Percentiles rank a stretch among this genome's conserved stretches.
Evolutionary conservation across 2,113 vertebrate genomes (phyloP).

Genomic region (Toxotes chatareus): DNA sequence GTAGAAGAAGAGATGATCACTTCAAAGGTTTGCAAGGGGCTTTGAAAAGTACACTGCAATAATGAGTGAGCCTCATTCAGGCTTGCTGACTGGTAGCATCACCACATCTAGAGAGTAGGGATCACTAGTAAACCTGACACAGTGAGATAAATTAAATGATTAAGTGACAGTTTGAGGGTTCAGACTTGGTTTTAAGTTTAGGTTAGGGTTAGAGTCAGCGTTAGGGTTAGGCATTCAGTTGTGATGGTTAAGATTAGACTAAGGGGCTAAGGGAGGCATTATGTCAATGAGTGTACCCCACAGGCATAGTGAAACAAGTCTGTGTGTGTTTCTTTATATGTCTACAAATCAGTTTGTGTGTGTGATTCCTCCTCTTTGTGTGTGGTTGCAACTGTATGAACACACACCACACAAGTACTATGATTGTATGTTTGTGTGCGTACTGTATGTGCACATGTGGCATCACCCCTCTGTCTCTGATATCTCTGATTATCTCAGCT

Average conservation of each 20-base stretch:
- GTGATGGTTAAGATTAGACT: too few relatives aligned
- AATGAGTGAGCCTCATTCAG: slow-evolving; percentile 46
- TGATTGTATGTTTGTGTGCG: background rate
- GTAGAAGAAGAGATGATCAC: slow-evolving; percentile 24
- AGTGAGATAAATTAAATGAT: background rate
- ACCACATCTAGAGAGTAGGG: slow-evolving; percentile 13
- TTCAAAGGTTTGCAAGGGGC: slow-evolving; percentile 62
- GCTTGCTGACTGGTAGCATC: slow-evolving; percentile 33
- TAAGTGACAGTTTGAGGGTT: too few relatives aligned
- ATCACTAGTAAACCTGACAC: slow-evolving; percentile 42
- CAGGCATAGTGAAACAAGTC: too few relatives aligned
- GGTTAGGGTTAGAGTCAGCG: too few relatives aligned
- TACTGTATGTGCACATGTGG: slow-evolving; percentile 6
- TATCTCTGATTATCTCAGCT: slow-evolving; percentile 62
- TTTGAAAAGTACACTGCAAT: slow-evolving; percentile 54
- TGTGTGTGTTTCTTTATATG: background rate
- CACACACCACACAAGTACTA: background rate
- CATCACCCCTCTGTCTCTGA: slow-evolving; percentile 19
- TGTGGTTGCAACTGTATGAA: too few relatives aligned
- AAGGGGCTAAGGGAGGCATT: too few relatives aligned
- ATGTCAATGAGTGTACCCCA: too few relatives aligned
- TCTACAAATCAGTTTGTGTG: background rate
- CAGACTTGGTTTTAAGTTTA: too few relatives aligned
- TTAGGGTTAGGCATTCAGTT: too few relatives aligned
- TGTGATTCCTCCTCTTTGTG: too few relatives aligned